These are phyloP conservation scores for Poecilus cupreus DNA, from an alignment of 2,888 invertebrate species.

Conservation along the genomic window DNA sequence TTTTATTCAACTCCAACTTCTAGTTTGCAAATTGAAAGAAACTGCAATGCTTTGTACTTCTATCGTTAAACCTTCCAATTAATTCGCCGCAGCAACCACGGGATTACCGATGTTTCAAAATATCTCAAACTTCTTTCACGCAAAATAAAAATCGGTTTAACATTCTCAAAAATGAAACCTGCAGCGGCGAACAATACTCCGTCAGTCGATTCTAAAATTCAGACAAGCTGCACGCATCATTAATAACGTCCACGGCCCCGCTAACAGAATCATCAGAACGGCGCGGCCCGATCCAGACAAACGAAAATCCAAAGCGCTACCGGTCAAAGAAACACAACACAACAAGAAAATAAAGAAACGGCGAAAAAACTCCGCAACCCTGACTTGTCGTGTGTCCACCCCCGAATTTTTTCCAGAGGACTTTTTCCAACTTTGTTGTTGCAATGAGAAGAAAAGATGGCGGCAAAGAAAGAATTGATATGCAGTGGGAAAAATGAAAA, in stretches of 20 bases:
- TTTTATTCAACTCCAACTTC: too few relatives aligned
- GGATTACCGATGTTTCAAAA: too few relatives aligned
- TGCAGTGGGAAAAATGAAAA: constrained; percentile 60
- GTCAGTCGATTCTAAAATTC: constrained; percentile 44
- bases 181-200: constrained; percentile 14
- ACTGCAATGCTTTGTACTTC: not conserved
- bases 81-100: too few relatives aligned
- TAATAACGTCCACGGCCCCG: constrained; percentile 44
- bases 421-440: constrained; percentile 21
- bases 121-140: too few relatives aligned
- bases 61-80: too few relatives aligned
- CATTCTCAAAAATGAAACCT: not conserved
- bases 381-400: constrained; percentile 43
- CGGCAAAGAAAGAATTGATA: constrained; percentile 55
- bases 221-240: constrained; percentile 44
- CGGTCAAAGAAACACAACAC: constrained; percentile 41
- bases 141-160: too few relatives aligned
- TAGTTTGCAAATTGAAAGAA: not conserved
- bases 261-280: constrained; percentile 50
- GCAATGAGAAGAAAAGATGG: constrained; percentile 54
- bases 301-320: constrained; percentile 40
- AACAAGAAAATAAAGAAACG: constrained; percentile 39
- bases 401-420: not conserved
- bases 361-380: constrained; percentile 4
- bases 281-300: not conserved